These are phyloP conservation scores for Luscinia megarhynchos DNA, from an alignment of 2,797 vertebrate species.

Conservation along the genomic window DNA sequence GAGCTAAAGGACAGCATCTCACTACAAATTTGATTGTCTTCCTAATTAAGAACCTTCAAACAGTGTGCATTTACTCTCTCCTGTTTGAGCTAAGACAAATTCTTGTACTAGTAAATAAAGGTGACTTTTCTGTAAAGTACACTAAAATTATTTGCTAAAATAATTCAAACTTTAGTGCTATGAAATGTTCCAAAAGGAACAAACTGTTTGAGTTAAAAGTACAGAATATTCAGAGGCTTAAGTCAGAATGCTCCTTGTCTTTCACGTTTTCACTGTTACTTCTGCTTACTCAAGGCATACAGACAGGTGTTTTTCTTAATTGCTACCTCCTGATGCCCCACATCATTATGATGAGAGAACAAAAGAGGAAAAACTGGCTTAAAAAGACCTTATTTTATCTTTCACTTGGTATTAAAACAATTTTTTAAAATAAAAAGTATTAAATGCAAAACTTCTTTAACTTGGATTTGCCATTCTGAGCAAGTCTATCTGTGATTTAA, in stretches of 20 bases:
- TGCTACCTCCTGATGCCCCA: neutral
- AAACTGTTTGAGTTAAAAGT: neutral
- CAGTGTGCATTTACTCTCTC: neutral
- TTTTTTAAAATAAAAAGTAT: neutral
- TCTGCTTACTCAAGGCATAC: neutral
- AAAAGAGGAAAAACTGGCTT: neutral
- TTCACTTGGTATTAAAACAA: neutral
- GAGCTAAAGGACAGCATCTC: neutral
- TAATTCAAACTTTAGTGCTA: neutral
- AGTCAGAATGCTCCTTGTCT: neutral
- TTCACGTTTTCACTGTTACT: neutral
- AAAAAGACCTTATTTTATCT: neutral
- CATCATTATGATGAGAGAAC: neutral
- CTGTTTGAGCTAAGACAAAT: neutral
- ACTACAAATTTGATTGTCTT: neutral
- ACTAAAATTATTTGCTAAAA: neutral
- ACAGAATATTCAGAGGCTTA: neutral
- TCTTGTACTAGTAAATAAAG: neutral
- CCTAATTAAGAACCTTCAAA: neutral
- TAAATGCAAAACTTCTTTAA: neutral
- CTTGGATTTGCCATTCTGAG: neutral
- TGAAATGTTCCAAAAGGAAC: neutral
- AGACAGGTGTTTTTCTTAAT: neutral
- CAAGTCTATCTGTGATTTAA: neutral
- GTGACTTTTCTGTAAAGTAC: neutral